These are phyloP conservation scores for Prochilodus magdalenae DNA, from an alignment of 2,113 vertebrate species.

Conservation along the genomic window DNA sequence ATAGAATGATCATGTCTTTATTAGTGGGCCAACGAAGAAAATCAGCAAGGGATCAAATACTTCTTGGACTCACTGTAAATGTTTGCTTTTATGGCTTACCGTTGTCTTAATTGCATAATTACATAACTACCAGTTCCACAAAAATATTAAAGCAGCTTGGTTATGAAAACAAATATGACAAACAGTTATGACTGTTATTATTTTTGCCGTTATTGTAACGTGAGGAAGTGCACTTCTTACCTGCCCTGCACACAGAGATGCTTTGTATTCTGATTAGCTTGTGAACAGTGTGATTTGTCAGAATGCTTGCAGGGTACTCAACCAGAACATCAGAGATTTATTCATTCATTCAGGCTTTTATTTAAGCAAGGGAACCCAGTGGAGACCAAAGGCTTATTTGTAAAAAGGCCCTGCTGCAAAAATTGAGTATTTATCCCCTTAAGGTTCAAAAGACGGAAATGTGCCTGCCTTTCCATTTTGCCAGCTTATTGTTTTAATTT, in stretches of 20 bases:
- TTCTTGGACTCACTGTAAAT: too few relatives aligned
- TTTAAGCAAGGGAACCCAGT: not conserved
- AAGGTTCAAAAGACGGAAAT: not conserved
- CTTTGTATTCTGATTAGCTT: not conserved
- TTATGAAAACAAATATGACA: not conserved
- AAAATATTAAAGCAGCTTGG: not conserved
- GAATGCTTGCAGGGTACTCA: not conserved
- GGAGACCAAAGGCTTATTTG: not conserved
- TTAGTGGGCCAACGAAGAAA: too few relatives aligned
- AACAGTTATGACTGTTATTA: not conserved
- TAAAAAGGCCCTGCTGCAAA: not conserved
- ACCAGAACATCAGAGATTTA: not conserved
- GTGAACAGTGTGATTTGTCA: slow-evolving; percentile 4
- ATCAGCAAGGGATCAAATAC: too few relatives aligned
- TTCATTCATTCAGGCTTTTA: not conserved
- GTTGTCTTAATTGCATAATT: not conserved
- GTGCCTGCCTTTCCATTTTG: not conserved
- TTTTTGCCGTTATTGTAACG: not conserved
- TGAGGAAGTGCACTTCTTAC: not conserved
- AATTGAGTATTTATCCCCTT: not conserved
- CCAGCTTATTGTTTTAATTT: slow-evolving; percentile 10
- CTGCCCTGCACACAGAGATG: not conserved
- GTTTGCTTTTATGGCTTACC: too few relatives aligned
- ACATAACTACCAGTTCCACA: not conserved
- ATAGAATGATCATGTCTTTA: too few relatives aligned